These are phyloP conservation scores for Neosalanx taihuensis DNA, from an alignment of 2,797 vertebrate species.

Conservation along the genomic window DNA sequence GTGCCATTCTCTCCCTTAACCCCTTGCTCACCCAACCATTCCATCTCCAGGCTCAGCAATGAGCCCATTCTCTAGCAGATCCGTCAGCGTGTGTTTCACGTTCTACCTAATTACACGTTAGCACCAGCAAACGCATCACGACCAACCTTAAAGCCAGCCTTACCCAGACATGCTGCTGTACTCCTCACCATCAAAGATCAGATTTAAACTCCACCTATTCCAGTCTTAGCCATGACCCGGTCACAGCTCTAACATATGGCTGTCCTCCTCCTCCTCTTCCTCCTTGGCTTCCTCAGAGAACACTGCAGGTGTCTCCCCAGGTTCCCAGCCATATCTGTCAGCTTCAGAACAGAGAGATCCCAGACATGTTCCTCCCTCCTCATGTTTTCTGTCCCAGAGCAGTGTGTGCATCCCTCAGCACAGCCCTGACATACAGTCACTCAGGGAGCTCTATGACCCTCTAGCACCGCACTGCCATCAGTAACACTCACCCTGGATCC, in stretches of 20 bases:
- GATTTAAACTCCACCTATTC: no score
- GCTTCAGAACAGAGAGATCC: neutral
- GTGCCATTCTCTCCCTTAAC: constrained; percentile 43
- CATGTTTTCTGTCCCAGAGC: constrained; percentile 1
- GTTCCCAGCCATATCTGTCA: neutral
- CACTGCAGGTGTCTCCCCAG: neutral
- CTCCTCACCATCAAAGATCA: no score
- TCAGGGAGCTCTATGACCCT: neutral
- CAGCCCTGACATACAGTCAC: neutral
- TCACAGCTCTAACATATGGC: neutral
- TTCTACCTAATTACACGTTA: constrained; percentile 4
- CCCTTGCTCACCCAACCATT: constrained; percentile 45
- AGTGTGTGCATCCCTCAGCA: neutral
- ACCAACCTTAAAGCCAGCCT: neutral
- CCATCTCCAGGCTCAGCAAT: constrained; percentile 29
- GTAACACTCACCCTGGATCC: neutral
- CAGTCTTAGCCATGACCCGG: neutral
- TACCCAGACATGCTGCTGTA: no score
- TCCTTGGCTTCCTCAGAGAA: neutral
- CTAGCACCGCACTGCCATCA: neutral
- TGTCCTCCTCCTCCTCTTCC: neutral
- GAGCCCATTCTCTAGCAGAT: constrained; percentile 52
- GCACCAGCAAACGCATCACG: constrained; percentile 19
- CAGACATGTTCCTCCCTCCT: constrained; percentile 6
- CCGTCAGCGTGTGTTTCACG: neutral